Conservation (phyloP, 1,140 invertebrate species). For the Trachymyrmex cornetzi region DNA sequence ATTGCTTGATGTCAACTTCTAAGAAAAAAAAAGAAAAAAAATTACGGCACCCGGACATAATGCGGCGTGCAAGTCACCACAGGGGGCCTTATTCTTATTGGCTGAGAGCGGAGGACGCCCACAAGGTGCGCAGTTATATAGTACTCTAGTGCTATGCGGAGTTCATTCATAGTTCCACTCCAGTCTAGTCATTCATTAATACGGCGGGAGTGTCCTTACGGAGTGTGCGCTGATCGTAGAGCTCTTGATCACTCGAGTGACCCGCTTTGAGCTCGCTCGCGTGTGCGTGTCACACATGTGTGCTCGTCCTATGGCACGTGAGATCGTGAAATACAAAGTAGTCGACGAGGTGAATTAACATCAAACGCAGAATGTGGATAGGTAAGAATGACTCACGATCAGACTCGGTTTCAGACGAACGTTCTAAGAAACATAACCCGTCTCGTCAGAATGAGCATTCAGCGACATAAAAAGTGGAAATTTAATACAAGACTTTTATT, state of each 20-base stretch:
- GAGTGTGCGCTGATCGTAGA: conserved; percentile 71
- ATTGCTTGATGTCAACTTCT: conserved; percentile 63
- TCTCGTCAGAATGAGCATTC: conserved; percentile 17
- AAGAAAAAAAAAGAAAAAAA: conserved; percentile 67
- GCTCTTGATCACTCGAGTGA: conserved; percentile 73
- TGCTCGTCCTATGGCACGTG: conserved; percentile 62
- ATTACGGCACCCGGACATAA: conserved; percentile 58
- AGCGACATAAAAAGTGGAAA: background rate
- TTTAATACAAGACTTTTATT: background rate
- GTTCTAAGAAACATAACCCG: conserved; percentile 52
- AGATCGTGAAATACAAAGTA: conserved; percentile 59
- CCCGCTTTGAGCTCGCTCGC: conserved; percentile 65
- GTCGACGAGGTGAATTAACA: conserved; percentile 70
- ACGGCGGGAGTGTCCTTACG: conserved; percentile 74
- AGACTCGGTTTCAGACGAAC: conserved; percentile 60
- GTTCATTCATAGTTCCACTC: conserved; percentile 84
- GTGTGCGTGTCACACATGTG: conserved; percentile 30
- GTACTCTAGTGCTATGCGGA: conserved; percentile 78
- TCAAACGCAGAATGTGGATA: conserved; percentile 80
- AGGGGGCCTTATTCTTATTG: conserved; percentile 72
- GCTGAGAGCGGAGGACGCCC: conserved; percentile 80
- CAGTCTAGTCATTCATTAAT: conserved; percentile 83
- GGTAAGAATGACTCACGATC: conserved; percentile 77
- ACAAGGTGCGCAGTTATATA: conserved; percentile 82
- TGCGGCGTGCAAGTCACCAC: conserved; percentile 68